These are phyloP conservation scores for Notiomystis cincta DNA, from an alignment of 2,113 vertebrate species.

Conservation along the genomic window DNA sequence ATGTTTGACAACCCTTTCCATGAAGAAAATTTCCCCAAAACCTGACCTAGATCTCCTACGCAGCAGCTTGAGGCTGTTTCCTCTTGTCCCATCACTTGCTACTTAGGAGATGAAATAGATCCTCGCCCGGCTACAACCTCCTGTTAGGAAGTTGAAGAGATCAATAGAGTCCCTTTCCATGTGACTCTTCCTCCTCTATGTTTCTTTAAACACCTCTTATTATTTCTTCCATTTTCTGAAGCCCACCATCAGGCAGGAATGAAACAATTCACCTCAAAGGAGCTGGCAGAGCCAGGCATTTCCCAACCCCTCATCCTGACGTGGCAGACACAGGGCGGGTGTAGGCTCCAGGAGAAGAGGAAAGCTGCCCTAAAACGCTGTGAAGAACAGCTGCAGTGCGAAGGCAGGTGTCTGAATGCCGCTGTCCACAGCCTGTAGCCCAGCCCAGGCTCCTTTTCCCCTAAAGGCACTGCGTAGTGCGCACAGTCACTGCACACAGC, in stretches of 20 bases:
- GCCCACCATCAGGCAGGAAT: background rate
- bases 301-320: fast-evolving
- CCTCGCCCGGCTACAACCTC: fast-evolving
- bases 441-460: background rate
- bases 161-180: background rate
- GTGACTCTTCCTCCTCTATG: background rate
- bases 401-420: background rate
- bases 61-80: background rate
- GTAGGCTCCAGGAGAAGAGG: background rate
- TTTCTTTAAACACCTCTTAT: background rate
- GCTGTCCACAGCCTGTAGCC: background rate
- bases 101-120: fast-evolving
- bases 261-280: background rate
- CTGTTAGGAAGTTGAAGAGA: background rate
- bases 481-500: background rate
- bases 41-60: background rate
- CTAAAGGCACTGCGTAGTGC: fast-evolving
- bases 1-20: background rate
- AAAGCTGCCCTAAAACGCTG: background rate
- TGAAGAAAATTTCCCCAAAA: background rate
- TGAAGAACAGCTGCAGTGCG: background rate
- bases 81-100: background rate
- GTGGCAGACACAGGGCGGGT: fast-evolving
- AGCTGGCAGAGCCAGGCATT: background rate
- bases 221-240: background rate